Base-by-base conservation (phyloP, 2,888 invertebrate species). In the Griposia aprilina region DNA sequence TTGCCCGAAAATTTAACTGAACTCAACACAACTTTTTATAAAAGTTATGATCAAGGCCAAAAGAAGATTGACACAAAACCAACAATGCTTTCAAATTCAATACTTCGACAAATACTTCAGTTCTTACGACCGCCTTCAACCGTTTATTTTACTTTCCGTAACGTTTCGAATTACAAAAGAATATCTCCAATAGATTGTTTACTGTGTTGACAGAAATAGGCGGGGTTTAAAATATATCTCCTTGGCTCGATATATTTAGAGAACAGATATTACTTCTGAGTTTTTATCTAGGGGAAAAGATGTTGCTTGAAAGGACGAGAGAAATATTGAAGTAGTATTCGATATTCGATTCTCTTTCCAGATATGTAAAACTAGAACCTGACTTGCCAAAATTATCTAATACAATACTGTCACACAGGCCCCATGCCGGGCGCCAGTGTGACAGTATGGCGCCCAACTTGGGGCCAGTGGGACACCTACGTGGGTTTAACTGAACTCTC, bases 121-220 rank as follows among this genome's bases (percentile, higher is more conserved):
- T 70, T 80, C 63, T 82, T 74, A 78, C 73, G 76, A 77, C 74
- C 65, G 77, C 74, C 80, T 75, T 68, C 68, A 68, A 71, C 23
- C 72, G 71, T 83, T 85, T 82, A 79, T 84, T 84, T 87, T 82
- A 78, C 80, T 88, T 86, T 88, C 85, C 79, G 85, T 77, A 82
- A 72, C 76, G 82, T 82, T 83, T 88, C 82, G 67, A 86, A 87
- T 88, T 86, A 86, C 88, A 86, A 88, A 88, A 87, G 87, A 85
- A 84, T 81, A 80, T 80, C 57, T 78, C 55, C 62, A 72, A 81
- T 78, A 71, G 72, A 82, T 84, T 88, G 79, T 87, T 88, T 83
- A 88, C 86, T 70, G 70, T 85, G 81, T 77, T 83, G 65, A 83
- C 69, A 69, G 59, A 83, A 83, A 83, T 84, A 83, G 81, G 78